These are phyloP conservation scores for Bubo blakistoni DNA, from an alignment of 2,113 vertebrate species.

Conservation along the genomic window DNA sequence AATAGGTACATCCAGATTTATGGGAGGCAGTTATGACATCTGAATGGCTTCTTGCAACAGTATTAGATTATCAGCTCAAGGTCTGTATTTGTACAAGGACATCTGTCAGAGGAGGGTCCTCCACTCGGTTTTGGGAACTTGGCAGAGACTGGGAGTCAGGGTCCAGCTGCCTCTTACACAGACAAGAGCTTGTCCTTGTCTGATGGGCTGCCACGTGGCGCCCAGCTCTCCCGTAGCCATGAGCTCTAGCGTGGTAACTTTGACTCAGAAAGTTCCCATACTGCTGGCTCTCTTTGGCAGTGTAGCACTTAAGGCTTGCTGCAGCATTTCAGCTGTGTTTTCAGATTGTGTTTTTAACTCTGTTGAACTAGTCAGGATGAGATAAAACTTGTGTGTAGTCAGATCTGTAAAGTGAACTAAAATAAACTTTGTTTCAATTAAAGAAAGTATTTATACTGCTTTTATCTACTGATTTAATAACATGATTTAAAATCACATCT, in stretches of 20 bases:
- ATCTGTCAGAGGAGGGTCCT: neutral
- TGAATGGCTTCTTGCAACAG: neutral
- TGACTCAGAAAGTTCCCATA: neutral
- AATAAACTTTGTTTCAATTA: slow-evolving; percentile 52
- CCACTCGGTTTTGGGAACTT: neutral
- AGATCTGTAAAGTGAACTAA: neutral
- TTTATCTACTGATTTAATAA: slow-evolving; percentile 39
- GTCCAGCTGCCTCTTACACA: neutral
- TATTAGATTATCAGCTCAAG: neutral
- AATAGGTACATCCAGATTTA: neutral
- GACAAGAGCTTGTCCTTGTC: neutral
- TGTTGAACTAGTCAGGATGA: neutral
- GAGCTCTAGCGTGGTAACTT: neutral
- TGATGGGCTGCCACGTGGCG: neutral
- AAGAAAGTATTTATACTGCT: slow-evolving; percentile 26
- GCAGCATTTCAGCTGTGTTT: neutral
- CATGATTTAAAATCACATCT: neutral
- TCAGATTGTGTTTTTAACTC: neutral
- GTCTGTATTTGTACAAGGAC: neutral
- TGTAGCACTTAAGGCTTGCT: neutral
- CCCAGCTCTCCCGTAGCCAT: neutral
- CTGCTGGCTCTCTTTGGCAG: neutral
- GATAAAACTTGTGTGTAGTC: slow-evolving; percentile 45
- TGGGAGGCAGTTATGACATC: neutral
- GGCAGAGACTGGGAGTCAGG: neutral